These are phyloP conservation scores for Monopis laevigella DNA, from an alignment of 2,888 invertebrate genomes.

Conservation along the genomic window DNA sequence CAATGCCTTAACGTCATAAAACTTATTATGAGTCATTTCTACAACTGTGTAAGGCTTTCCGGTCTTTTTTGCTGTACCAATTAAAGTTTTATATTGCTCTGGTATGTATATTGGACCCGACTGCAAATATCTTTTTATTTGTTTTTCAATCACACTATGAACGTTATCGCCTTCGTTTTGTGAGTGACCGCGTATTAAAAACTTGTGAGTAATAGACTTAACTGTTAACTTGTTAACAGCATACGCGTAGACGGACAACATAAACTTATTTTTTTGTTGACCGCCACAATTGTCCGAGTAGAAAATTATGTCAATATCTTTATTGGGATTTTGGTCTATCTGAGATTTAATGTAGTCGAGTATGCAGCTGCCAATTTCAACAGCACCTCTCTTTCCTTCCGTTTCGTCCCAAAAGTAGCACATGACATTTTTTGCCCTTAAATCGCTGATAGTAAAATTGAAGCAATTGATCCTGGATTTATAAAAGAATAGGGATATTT, in stretches of 20 bases:
- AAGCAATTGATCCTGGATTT: conserved; percentile 19
- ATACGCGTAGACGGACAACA: conserved; percentile 19
- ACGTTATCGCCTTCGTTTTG: conserved; percentile 21
- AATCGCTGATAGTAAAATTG: no score
- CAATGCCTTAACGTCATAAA: conserved; percentile 12
- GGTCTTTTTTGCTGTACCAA: conserved; percentile 10
- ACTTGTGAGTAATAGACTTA: no score
- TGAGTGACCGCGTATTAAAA: conserved; percentile 19
- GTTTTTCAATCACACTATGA: conserved; percentile 20
- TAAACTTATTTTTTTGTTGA: conserved; percentile 22
- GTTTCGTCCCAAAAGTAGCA: no score
- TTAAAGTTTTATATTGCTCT: conserved; percentile 18
- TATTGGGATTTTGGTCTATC: conserved; percentile 10
- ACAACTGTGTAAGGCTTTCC: conserved; percentile 16
- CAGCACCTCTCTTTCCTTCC: conserved; percentile 20
- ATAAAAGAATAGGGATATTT: conserved; percentile 20
- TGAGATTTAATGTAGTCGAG: conserved; percentile 16
- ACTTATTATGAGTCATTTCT: conserved; percentile 15
- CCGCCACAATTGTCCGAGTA: conserved; percentile 18
- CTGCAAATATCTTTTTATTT: conserved; percentile 16
- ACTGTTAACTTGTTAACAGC: conserved; percentile 17
- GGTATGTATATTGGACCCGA: conserved; percentile 20
- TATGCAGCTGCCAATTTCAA: no score
- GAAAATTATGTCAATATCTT: no score
- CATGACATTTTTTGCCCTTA: no score